Evolutionary conservation across 2,888 invertebrate species (phyloP).

Genomic region (Drosophila nigritarsus): DNA sequence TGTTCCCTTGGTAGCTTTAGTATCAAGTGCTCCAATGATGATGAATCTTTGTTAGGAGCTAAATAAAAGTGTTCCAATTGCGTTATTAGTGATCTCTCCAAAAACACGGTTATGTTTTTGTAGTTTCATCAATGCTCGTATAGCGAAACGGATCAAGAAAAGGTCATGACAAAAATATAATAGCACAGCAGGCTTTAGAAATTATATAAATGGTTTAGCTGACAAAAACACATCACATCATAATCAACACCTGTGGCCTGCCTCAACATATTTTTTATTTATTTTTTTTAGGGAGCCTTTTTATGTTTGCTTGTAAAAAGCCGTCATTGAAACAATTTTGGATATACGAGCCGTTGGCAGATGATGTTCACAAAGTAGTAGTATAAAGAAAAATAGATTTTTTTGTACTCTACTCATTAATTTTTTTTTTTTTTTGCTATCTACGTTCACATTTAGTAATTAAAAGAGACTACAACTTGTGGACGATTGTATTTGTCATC

Average conservation of each 20-base stretch:
- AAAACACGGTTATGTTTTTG: neutral
- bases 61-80: neutral
- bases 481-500: slow-evolving; percentile 42
- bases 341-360: neutral
- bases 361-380: slow-evolving; percentile 7
- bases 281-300: neutral
- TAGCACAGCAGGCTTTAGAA: neutral
- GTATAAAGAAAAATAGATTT: slow-evolving; percentile 24
- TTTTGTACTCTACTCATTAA: neutral
- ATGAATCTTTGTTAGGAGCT: neutral
- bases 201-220: neutral
- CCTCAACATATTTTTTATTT: slow-evolving; percentile 18
- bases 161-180: neutral
- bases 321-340: neutral
- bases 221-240: slow-evolving; percentile 13
- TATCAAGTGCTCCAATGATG: neutral
- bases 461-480: slow-evolving; percentile 48
- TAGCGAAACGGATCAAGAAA: neutral
- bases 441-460: slow-evolving; percentile 54
- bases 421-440: slow-evolving; percentile 28
- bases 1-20: neutral
- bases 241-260: slow-evolving; percentile 44
- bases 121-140: neutral
- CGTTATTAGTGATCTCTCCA: neutral
- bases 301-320: neutral